Conservation (phyloP, 1,140 invertebrate species). For the Bombus waltoni region DNA sequence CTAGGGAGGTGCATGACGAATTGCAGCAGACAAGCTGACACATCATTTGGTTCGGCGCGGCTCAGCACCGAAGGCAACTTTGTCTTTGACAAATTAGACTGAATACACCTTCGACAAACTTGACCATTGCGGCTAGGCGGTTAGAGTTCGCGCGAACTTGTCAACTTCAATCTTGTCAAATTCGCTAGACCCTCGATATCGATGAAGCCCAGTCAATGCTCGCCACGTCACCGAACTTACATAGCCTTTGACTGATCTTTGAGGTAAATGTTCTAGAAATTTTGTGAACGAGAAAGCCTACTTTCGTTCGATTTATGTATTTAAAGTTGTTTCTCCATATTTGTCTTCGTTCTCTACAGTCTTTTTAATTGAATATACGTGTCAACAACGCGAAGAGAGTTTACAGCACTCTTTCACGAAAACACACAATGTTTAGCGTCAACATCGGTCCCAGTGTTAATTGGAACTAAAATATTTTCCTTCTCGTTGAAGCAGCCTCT, state of each 20-base stretch:
- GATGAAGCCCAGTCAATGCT: conserved; percentile 3
- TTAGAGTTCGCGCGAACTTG: conserved; percentile 4
- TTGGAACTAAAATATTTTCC: conserved; percentile 18
- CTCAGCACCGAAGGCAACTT: background rate
- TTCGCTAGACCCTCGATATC: background rate
- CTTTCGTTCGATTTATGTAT: too few relatives aligned
- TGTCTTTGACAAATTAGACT: conserved; percentile 48
- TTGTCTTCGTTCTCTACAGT: too few relatives aligned
- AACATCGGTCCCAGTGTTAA: background rate
- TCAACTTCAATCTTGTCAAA: conserved; percentile 37
- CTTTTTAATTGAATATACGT: background rate
- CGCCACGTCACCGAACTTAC: background rate
- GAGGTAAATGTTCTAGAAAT: too few relatives aligned
- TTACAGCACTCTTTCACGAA: background rate
- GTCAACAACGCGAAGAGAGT: background rate
- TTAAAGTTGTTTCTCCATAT: background rate
- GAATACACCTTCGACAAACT: conserved; percentile 41
- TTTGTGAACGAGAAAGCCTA: background rate
- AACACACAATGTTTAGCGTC: background rate
- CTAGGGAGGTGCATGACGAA: background rate
- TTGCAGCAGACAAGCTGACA: background rate
- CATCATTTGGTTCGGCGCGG: background rate
- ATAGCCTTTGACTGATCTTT: background rate
- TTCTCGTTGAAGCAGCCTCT: background rate
- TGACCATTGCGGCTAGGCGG: background rate